A percentile compares a stretch with the other conserved stretches of the same genome.
phyloP scores from a whole-genome alignment of 2,888 invertebrate genomes.

The Helobdella robusta region DNA sequence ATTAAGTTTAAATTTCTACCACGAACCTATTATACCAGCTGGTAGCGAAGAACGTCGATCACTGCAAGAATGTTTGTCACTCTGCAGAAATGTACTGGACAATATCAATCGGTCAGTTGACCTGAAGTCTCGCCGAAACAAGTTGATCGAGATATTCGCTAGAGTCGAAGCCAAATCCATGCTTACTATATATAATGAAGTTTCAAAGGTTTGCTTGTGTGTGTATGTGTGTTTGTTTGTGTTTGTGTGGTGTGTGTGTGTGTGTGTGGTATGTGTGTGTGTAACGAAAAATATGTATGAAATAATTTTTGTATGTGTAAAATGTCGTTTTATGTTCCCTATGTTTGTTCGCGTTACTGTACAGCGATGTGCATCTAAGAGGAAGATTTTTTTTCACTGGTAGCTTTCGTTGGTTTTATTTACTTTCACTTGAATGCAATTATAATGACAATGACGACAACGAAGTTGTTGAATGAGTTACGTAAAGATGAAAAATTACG shows the following conservation, averaged over 20 bases:
- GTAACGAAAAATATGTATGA: too few relatives aligned
- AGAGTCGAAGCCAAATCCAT: conserved; percentile 84
- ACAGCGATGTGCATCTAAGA: too few relatives aligned
- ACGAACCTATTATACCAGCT: neutral
- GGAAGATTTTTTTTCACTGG: too few relatives aligned
- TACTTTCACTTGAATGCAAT: too few relatives aligned
- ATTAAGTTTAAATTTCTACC: neutral
- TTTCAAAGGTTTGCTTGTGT: conserved; percentile 60
- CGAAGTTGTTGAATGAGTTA: too few relatives aligned
- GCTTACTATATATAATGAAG: conserved; percentile 58
- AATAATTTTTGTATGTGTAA: too few relatives aligned
- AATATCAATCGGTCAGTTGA: conserved; percentile 9
- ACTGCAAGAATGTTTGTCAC: neutral
- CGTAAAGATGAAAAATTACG: too few relatives aligned
- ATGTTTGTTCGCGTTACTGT: too few relatives aligned
- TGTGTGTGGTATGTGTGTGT: neutral
- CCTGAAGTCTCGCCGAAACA: conserved; percentile 57
- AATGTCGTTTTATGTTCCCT: too few relatives aligned
- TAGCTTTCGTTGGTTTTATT: too few relatives aligned
- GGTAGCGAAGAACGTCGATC: neutral
- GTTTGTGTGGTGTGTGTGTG: conserved; percentile 1
- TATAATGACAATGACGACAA: too few relatives aligned
- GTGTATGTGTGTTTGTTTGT: conserved; percentile 2
- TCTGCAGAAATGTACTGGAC: conserved; percentile 6
- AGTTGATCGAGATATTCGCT: conserved; percentile 82